These are phyloP conservation scores for Ctenopoma kingsleyae DNA, from an alignment of 2,797 vertebrate species.

Conservation along the genomic window DNA sequence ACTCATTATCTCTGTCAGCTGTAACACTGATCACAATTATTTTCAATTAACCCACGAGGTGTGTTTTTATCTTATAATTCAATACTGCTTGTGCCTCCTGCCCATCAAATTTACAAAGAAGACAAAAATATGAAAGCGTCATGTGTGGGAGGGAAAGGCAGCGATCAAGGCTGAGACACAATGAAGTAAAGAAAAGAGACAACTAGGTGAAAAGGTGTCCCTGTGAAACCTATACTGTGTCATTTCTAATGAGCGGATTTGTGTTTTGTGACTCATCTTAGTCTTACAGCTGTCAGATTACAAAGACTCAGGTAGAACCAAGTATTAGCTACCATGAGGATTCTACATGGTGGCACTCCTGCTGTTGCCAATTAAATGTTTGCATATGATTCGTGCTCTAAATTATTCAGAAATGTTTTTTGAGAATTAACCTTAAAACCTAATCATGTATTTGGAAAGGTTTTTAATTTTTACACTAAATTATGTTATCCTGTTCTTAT, in stretches of 20 bases:
- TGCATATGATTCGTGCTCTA: constrained; percentile 23
- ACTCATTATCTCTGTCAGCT: constrained; percentile 62
- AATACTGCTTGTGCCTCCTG: constrained; percentile 30
- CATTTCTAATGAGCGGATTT: constrained; percentile 61
- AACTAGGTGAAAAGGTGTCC: constrained; percentile 9
- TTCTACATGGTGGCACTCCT: constrained; percentile 16
- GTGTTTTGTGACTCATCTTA: constrained; percentile 43
- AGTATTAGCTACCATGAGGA: constrained; percentile 36
- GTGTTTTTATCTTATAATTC: constrained; percentile 62
- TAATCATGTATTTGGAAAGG: constrained; percentile 25
- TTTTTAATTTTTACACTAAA: background rate
- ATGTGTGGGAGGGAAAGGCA: constrained; percentile 29
- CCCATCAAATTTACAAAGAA: constrained; percentile 49
- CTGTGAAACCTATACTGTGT: constrained; percentile 29
- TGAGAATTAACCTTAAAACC: constrained; percentile 19
- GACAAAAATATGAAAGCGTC: constrained; percentile 35
- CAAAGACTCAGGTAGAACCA: constrained; percentile 37
- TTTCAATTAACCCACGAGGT: constrained; percentile 71
- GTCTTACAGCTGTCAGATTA: constrained; percentile 57
- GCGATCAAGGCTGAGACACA: constrained; percentile 27
- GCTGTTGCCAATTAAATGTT: constrained; percentile 44
- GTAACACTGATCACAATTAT: constrained; percentile 58
- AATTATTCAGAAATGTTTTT: constrained; percentile 30
- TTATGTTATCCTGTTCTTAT: background rate
- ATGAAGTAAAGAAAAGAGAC: constrained; percentile 13